These are phyloP conservation scores for Paedocypris sp. DNA, from an alignment of 2,113 vertebrate genomes.

Conservation along the genomic window DNA sequence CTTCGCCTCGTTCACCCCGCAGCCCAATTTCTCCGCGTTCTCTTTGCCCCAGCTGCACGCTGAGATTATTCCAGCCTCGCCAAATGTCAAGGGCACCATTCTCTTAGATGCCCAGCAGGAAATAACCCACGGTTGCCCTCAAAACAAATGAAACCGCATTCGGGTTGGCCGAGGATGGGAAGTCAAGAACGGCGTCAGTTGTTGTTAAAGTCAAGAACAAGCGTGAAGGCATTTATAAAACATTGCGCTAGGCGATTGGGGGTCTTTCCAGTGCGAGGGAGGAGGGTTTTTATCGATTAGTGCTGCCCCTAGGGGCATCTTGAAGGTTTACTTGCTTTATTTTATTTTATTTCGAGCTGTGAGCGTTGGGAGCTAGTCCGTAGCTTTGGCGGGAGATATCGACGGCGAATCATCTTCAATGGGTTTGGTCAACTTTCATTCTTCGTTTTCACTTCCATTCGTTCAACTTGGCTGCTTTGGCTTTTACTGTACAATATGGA, in stretches of 20 bases:
- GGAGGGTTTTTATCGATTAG: too few relatives aligned
- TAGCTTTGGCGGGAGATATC: too few relatives aligned
- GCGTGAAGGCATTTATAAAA: background rate
- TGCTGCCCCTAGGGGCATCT: too few relatives aligned
- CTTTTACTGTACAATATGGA: too few relatives aligned
- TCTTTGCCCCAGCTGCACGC: constrained; percentile 8
- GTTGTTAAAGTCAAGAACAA: background rate
- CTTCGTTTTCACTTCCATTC: too few relatives aligned
- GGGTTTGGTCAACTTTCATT: too few relatives aligned
- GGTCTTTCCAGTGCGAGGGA: background rate
- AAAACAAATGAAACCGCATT: constrained; percentile 8
- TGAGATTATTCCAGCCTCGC: constrained; percentile 34
- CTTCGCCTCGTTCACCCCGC: background rate
- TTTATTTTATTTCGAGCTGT: too few relatives aligned
- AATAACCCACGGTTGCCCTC: background rate
- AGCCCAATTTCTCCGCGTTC: background rate
- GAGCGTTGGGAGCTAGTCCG: too few relatives aligned
- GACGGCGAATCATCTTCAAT: too few relatives aligned
- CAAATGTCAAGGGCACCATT: constrained; percentile 45
- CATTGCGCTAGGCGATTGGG: background rate
- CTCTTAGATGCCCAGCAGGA: constrained; percentile 10
- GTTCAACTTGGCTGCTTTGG: too few relatives aligned
- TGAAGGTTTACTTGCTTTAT: too few relatives aligned
- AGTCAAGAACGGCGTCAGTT: background rate
- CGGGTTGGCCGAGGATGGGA: constrained; percentile 6